A percentile compares a stretch with the other conserved stretches of the same genome.
Evolutionary conservation across 2,888 invertebrate species (phyloP).

Genomic region (Cloeon dipterum): DNA sequence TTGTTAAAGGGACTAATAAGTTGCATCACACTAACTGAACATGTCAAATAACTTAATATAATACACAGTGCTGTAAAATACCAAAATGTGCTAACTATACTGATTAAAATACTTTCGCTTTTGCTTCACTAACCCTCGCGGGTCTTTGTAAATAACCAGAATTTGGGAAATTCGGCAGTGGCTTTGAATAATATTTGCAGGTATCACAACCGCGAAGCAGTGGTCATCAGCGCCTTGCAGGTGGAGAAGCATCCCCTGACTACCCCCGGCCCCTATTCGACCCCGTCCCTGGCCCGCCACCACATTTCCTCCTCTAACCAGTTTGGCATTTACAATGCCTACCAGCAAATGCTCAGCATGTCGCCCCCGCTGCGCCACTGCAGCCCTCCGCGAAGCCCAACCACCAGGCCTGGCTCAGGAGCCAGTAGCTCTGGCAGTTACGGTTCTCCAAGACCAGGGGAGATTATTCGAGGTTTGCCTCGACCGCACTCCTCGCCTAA

Average conservation of each 20-base stretch:
- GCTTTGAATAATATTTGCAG: no score
- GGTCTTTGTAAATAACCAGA: not conserved
- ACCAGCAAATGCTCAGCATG: slow-evolving; percentile 29
- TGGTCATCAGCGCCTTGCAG: slow-evolving; percentile 80
- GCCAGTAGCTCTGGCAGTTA: not conserved
- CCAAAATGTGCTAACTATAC: not conserved
- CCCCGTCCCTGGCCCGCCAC: slow-evolving; percentile 37
- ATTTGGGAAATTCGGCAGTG: not conserved
- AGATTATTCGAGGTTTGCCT: slow-evolving; percentile 25
- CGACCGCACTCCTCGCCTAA: slow-evolving; percentile 66
- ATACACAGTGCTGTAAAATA: not conserved
- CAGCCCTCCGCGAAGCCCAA: slow-evolving; percentile 31
- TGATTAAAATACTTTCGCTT: not conserved
- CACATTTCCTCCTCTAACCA: no score
- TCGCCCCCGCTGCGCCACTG: slow-evolving; percentile 16
- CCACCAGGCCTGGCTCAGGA: slow-evolving; percentile 21
- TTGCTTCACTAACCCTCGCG: not conserved
- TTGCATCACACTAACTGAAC: no score
- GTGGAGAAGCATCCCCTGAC: slow-evolving; percentile 80
- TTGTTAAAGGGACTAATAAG: no score
- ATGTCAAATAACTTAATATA: not conserved
- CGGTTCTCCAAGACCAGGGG: slow-evolving; percentile 23
- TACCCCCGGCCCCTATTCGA: slow-evolving; percentile 58
- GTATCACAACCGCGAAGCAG: slow-evolving; percentile 79
- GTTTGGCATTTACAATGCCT: slow-evolving; percentile 23